Base-by-base conservation (phyloP, 2,113 vertebrate genomes). In the Carollia perspicillata region DNA sequence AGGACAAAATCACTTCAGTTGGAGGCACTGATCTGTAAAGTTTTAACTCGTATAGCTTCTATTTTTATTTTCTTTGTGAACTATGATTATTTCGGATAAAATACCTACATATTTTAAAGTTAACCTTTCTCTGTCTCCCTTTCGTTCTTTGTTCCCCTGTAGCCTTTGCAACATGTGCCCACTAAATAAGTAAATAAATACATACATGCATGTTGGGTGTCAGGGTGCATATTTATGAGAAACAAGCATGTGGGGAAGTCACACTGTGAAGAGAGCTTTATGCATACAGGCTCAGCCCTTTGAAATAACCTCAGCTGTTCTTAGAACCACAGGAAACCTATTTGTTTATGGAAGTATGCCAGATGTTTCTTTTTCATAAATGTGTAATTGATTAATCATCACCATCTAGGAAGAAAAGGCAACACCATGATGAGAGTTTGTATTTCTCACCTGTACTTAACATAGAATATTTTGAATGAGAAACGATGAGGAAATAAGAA, bases 351-450 rank as follows among this genome's bases (percentile, higher is more conserved):
- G 98, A 97, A 97, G 98, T 98, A 98, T 98, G 99, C 98, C 99
- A 99, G 99, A 98, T 99, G 99, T 99, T 97, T 95, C 98, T 98
- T 98, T 98, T 98, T 98, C 98, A 99, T 99, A 98, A 99, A 99
- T 99, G 94, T 8, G 0, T 97, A 99, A 99, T 99, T 99, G 98
- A 98, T 98, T 98, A 98, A 98, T 98, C 96, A 95, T 84, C 97
- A 97, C 98, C 98, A 98, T 94, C 90, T 71, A 97, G 98, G 96
- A 86, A 72, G 75, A 89, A 83, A 89, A 22, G 69, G 83, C 40
- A 96, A 89, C 35, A 71, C 53, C 33, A 81, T 51, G 89, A 94
- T 84, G 86, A 89, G 65, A 95, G 58, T 30, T 66, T 96, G 53
- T 42, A 58, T 83, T 95, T 96, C 60, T 47, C 47, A 84, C 60